These are phyloP conservation scores for honey bee (Apis mellifera) DNA, from an alignment of 1,140 invertebrate species.

Conservation along the genomic window DNA sequence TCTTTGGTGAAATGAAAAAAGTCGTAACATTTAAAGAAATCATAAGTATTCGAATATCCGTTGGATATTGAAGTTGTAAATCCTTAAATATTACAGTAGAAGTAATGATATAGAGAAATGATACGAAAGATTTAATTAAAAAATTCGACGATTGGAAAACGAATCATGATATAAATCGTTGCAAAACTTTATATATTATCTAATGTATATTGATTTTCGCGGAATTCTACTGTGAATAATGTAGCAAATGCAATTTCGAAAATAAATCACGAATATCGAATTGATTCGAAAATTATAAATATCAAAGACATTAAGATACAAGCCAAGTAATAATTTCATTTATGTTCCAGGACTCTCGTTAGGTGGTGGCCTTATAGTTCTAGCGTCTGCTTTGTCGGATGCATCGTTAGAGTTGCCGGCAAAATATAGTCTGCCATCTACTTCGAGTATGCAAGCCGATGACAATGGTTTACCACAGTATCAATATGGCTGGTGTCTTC, in stretches of 20 bases:
- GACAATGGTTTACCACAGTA: constrained; percentile 82
- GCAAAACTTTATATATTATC: constrained; percentile 3
- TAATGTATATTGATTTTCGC: too few species aligned
- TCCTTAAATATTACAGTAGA: too few species aligned
- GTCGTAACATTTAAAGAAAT: background rate
- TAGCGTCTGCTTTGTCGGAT: constrained; percentile 85
- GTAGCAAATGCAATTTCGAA: background rate
- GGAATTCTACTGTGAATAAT: background rate
- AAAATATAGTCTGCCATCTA: constrained; percentile 77
- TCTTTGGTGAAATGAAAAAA: background rate
- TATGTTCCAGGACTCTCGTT: constrained; percentile 84
- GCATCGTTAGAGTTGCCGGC: constrained; percentile 82
- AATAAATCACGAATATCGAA: constrained; percentile 20
- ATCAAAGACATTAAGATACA: constrained; percentile 17
- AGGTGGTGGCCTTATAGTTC: constrained; percentile 84
- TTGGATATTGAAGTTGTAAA: background rate
- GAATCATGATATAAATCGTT: background rate
- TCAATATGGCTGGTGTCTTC: constrained; percentile 88
- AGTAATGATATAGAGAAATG: background rate
- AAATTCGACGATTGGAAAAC: background rate
- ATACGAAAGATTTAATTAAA: background rate
- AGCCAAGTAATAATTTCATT: constrained; percentile 48
- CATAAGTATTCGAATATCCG: too few species aligned
- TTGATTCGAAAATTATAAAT: constrained; percentile 23
- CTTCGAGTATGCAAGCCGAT: constrained; percentile 71